phyloP scores from a whole-genome alignment of 2,797 vertebrate species.

The Caiman crocodilus region DNA sequence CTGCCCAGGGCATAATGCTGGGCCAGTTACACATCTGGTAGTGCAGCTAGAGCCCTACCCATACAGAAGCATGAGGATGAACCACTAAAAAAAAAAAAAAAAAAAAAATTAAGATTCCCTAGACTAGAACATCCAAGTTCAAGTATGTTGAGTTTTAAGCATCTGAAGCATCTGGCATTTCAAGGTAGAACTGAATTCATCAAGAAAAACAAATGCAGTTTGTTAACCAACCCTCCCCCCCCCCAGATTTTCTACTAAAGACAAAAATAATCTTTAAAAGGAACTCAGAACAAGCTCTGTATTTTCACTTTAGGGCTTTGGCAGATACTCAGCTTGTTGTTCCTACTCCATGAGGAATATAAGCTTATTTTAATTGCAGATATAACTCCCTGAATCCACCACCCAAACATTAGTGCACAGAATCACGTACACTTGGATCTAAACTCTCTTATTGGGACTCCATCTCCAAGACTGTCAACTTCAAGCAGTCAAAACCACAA shows the following conservation, averaged over 20 bases:
- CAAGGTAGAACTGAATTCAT: too few relatives aligned
- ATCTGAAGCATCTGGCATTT: too few relatives aligned
- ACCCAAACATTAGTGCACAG: not conserved
- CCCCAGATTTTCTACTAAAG: too few relatives aligned
- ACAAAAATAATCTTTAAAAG: too few relatives aligned
- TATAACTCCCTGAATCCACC: not conserved
- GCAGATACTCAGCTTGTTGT: not conserved
- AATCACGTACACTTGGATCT: not conserved
- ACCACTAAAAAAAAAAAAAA: not conserved
- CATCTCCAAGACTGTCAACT: not conserved
- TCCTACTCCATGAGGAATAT: not conserved
- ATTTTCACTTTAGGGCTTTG: not conserved
- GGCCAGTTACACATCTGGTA: not conserved
- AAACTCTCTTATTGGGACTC: not conserved
- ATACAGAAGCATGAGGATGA: not conserved
- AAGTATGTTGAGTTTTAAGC: too few relatives aligned
- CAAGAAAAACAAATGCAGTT: too few relatives aligned
- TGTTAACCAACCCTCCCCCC: too few relatives aligned
- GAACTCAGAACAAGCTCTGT: not conserved
- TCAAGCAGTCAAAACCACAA: not conserved
- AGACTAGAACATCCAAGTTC: too few relatives aligned
- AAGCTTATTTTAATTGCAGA: not conserved
- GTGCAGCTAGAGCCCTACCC: not conserved
- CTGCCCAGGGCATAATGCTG: too few relatives aligned
- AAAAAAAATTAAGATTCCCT: too few relatives aligned